These are phyloP conservation scores for Pteronura brasiliensis DNA, from an alignment of 2,113 vertebrate species.

Conservation along the genomic window DNA sequence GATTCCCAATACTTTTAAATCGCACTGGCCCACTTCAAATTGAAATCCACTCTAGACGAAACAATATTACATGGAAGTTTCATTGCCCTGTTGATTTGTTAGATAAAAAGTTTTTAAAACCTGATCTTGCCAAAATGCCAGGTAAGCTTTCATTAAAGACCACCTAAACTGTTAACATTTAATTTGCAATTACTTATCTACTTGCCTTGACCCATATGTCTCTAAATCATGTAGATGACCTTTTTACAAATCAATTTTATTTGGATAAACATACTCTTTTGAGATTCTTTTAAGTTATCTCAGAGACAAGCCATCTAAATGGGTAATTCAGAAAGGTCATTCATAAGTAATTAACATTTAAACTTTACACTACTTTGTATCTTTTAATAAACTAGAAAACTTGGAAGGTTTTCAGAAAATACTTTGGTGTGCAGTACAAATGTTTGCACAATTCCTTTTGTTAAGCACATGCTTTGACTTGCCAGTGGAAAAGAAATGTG, in stretches of 20 bases:
- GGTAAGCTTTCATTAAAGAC: neutral
- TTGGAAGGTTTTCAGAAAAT: neutral
- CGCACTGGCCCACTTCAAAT: neutral
- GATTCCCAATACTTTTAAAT: neutral
- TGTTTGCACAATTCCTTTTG: neutral
- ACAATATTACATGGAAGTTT: neutral
- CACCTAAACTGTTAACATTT: slow-evolving; percentile 19
- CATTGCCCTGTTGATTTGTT: neutral
- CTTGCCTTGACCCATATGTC: neutral
- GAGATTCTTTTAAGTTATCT: slow-evolving; percentile 60
- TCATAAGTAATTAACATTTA: slow-evolving; percentile 74
- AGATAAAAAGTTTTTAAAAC: slow-evolving; percentile 22
- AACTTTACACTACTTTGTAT: slow-evolving; percentile 39
- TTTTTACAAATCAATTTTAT: slow-evolving; percentile 67
- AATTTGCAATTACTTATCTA: slow-evolving; percentile 41
- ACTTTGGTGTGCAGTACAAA: neutral
- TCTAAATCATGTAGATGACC: slow-evolving; percentile 63
- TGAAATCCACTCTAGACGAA: neutral
- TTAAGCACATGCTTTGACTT: neutral
- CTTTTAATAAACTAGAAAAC: slow-evolving; percentile 27
- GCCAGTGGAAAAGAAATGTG: neutral
- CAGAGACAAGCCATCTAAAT: slow-evolving; percentile 72
- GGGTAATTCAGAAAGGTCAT: slow-evolving; percentile 75
- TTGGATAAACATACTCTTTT: slow-evolving; percentile 45
- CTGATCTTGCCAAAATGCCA: neutral